Conservation (phyloP, 2,113 vertebrate genomes). For the Syngnathus typhle region DNA sequence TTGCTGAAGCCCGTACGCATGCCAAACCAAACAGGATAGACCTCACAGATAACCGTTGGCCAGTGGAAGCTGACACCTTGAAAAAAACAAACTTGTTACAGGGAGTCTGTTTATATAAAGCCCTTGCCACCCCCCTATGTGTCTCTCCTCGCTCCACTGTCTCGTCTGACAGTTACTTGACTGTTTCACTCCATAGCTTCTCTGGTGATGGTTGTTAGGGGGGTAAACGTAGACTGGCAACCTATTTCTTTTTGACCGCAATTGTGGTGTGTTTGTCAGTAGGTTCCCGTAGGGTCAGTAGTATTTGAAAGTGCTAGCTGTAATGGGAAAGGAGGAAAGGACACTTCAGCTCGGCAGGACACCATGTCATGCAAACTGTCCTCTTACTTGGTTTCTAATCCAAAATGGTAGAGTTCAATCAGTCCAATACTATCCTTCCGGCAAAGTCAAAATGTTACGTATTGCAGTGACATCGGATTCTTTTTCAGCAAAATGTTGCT, state of each 20-base stretch:
- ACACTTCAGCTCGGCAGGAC: constrained; percentile 34
- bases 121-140: constrained; percentile 19
- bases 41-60: constrained; percentile 63
- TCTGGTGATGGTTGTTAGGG: constrained; percentile 57
- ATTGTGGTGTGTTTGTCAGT: constrained; percentile 56
- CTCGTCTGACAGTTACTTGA: constrained; percentile 66
- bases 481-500: constrained; percentile 21
- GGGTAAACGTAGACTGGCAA: constrained; percentile 44
- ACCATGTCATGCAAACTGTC: constrained; percentile 12
- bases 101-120: constrained; percentile 61
- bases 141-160: constrained; percentile 57
- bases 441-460: constrained; percentile 52
- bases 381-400: constrained; percentile 1
- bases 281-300: constrained; percentile 50
- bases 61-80: constrained; percentile 60
- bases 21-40: constrained; percentile 67
- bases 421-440: constrained; percentile 31
- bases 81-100: constrained; percentile 69
- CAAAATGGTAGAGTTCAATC: background rate
- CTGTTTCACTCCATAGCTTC: constrained; percentile 65
- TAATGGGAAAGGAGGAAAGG: constrained; percentile 45
- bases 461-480: constrained; percentile 55
- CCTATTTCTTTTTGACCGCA: constrained; percentile 48
- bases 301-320: constrained; percentile 43
- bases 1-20: constrained; percentile 45